Conservation (phyloP, 2,797 vertebrate genomes). For the Xenopus petersii region DNA sequence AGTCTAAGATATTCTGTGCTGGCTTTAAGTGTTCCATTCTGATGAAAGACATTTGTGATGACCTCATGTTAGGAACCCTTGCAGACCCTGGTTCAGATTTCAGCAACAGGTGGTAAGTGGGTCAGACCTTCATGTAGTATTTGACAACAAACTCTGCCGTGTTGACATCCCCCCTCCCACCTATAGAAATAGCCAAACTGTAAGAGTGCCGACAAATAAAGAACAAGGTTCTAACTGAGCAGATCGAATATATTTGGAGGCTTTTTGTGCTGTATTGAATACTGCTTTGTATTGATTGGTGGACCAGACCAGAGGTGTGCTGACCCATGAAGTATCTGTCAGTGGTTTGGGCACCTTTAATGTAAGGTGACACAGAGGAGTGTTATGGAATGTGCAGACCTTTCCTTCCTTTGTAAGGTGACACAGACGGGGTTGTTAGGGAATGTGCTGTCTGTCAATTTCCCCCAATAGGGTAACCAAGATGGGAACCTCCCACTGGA, state of each 20-base stretch:
- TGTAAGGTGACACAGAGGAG: not conserved
- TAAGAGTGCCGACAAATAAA: too few relatives aligned
- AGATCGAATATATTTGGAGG: too few relatives aligned
- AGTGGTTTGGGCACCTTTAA: not conserved
- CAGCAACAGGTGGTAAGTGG: constrained; percentile 10
- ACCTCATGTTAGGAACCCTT: not conserved
- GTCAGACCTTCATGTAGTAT: not conserved
- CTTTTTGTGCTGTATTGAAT: too few relatives aligned
- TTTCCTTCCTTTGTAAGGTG: not conserved
- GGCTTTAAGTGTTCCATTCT: not conserved
- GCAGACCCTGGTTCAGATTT: not conserved
- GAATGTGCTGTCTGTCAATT: not conserved
- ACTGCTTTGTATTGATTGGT: too few relatives aligned
- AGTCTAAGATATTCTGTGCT: not conserved
- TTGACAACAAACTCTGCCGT: not conserved
- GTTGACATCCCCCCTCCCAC: not conserved
- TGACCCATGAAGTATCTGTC: too few relatives aligned
- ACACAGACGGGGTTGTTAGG: not conserved
- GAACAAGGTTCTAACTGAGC: too few relatives aligned
- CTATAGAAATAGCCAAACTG: too few relatives aligned
- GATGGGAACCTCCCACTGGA: too few relatives aligned
- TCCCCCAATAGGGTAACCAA: too few relatives aligned
- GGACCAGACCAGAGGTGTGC: too few relatives aligned
- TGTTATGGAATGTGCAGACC: not conserved
- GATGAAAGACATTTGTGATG: not conserved